These are phyloP conservation scores for Popillia japonica DNA, from an alignment of 1,140 invertebrate species.

Conservation along the genomic window DNA sequence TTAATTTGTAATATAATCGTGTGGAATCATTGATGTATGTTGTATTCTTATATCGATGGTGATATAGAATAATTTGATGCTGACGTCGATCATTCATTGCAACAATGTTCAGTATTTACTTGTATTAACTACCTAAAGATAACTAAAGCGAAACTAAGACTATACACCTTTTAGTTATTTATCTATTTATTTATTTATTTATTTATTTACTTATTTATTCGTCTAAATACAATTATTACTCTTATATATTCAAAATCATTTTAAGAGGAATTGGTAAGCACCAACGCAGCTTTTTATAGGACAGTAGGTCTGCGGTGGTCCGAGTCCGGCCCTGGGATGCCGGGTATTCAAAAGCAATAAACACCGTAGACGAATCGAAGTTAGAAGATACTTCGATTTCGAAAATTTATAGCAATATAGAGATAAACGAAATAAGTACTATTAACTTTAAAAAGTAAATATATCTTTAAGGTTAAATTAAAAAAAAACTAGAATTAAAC, in stretches of 20 bases:
- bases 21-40: neutral
- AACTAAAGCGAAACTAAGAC: neutral
- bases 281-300: constrained; percentile 38
- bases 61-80: constrained; percentile 34
- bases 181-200: neutral
- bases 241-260: neutral
- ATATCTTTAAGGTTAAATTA: constrained; percentile 22
- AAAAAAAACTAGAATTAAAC: constrained; percentile 30
- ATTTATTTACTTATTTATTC: neutral
- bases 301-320: constrained; percentile 43
- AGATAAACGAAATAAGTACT: constrained; percentile 37
- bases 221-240: neutral
- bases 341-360: constrained; percentile 62
- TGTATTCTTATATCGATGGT: constrained; percentile 8
- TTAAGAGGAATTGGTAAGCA: neutral
- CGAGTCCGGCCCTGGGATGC: constrained; percentile 53
- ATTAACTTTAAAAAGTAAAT: constrained; percentile 36
- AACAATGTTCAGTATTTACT: constrained; percentile 1
- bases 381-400: constrained; percentile 45
- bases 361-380: constrained; percentile 54
- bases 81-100: neutral
- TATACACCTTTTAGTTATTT: neutral
- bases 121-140: neutral
- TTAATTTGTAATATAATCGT: neutral
- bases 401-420: constrained; percentile 60